Evolutionary conservation across 2,888 invertebrate genomes (phyloP), one percentile per base, ranked within the genome.

Genomic region (Phytoseiulus persimilis): DNA sequence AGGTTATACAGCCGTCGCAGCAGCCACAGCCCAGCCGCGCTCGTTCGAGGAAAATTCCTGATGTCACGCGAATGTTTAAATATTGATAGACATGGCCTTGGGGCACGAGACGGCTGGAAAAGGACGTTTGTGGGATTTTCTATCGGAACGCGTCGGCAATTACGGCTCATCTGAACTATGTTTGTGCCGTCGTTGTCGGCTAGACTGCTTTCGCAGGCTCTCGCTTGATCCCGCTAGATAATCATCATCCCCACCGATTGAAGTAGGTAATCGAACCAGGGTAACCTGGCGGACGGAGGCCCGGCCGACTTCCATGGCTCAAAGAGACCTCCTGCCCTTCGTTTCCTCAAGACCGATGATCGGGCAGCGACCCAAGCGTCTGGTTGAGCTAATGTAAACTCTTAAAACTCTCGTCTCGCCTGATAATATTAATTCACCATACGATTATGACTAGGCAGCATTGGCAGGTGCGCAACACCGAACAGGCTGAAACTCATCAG

Each of bases 31-130:
- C 65, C 65, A 2, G 65, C 65, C 23, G 65, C 65, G 65, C 65
- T 18, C 18, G 65, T 23, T 65, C 65, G 65, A 18, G 65, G 87
- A 87, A 32, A 31, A n/a, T 39, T 33, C 87, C 33, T 87, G n/a
- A 32, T 87, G 87, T 87, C 87, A 87, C 33, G 87, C 87, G 45
- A 32, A 33, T 87, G 87, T 31, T 33, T 87, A 87, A 87, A 87
- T 87, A 87, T 87, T 87, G 87, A 87, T 87, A 87, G 87, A 87
- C 33, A 32, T 87, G 87, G 33, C 87, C 87, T 87, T n/a, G 39
- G 33, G 65, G 18, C 65, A 65, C 65, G 65, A 65, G 65, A 65
- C 9, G 65, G 65, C 65, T 65, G 23, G 65, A 65, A 65, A 65
- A 6, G 65, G 18, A 65, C 65, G 65, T 28, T 65, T 65, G 65